Percentiles rank a stretch among this genome's conserved stretches.
phyloP scores from a whole-genome alignment of 2,888 invertebrate species.

The Aphodius granarius region DNA sequence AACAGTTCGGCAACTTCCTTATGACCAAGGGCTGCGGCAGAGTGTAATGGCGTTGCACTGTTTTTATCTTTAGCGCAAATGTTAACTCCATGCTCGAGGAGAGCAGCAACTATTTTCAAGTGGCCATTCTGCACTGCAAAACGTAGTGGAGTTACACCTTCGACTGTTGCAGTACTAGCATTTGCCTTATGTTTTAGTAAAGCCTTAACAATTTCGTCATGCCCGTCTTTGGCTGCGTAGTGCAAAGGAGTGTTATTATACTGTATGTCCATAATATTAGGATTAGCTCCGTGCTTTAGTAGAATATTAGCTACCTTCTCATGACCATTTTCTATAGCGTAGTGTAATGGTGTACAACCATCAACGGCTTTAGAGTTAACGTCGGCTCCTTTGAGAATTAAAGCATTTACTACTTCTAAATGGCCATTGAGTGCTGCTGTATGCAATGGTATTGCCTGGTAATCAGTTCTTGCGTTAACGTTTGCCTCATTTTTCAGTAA shows the following conservation, averaged over 20 bases:
- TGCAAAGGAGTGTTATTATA: neutral
- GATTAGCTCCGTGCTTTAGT: neutral
- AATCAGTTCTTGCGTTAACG: slow-evolving; percentile 20
- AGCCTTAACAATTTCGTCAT: neutral
- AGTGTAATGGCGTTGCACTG: too few species aligned
- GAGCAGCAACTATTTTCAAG: too few species aligned
- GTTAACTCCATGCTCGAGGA: too few species aligned
- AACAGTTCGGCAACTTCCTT: too few species aligned
- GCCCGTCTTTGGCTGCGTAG: neutral
- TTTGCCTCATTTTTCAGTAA: slow-evolving; percentile 28
- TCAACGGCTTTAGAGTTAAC: neutral
- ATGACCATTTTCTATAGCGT: neutral
- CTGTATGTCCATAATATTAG: neutral
- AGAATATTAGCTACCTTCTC: neutral
- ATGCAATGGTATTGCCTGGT: neutral
- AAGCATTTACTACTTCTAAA: neutral
- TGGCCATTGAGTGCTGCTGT: neutral
- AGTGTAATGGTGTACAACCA: neutral
- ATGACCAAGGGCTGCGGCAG: too few species aligned
- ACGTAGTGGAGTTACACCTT: slow-evolving; percentile 24
- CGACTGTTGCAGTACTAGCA: neutral
- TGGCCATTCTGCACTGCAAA: slow-evolving; percentile 27
- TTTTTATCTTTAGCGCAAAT: too few species aligned
- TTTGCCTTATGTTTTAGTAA: neutral
- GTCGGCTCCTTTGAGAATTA: neutral